Conservation (phyloP, 2,113 vertebrate species). For the Misgurnus anguillicaudatus region DNA sequence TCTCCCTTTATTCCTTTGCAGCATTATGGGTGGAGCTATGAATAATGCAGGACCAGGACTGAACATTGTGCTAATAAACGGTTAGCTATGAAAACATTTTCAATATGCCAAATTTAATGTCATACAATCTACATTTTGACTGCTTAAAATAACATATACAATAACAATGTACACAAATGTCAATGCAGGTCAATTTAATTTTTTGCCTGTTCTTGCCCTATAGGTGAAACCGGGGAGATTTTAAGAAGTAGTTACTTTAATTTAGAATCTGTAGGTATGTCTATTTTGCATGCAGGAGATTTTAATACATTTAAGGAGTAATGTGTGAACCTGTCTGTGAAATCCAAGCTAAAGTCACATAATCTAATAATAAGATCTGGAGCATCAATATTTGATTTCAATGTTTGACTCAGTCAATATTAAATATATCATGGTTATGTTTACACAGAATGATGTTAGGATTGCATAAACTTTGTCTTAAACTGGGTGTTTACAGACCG, state of each 20-base stretch:
- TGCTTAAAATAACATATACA: not conserved
- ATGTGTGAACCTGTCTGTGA: no score
- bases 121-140: not conserved
- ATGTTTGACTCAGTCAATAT: no score
- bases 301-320: no score
- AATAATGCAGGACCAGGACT: constrained; percentile 85
- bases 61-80: constrained; percentile 82
- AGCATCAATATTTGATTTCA: no score
- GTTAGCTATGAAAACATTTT: constrained; percentile 72
- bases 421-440: no score
- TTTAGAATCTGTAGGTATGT: constrained; percentile 76
- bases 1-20: constrained; percentile 54
- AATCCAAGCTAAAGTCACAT: no score
- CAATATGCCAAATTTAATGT: not conserved
- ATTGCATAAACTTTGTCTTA: no score
- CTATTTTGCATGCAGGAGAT: not conserved
- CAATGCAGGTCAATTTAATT: not conserved
- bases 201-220: not conserved
- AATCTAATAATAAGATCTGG: no score
- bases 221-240: constrained; percentile 74
- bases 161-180: not conserved
- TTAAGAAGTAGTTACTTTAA: constrained; percentile 65
- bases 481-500: no score
- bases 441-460: no score
- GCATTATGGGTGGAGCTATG: constrained; percentile 80